phyloP scores from a whole-genome alignment of 2,888 invertebrate genomes.

The Tachina grossa region DNA sequence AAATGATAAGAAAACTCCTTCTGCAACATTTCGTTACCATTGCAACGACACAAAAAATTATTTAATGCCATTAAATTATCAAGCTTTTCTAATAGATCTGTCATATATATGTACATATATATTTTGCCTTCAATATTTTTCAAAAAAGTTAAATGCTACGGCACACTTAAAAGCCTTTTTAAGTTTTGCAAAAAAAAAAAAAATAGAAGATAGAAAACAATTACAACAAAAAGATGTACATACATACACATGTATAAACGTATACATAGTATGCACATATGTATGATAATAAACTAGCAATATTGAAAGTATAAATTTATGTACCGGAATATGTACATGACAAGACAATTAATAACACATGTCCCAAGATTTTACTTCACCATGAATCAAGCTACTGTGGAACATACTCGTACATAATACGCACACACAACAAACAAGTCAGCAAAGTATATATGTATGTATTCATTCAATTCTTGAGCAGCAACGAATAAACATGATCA shows the following conservation, averaged over 20 bases:
- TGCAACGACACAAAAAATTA: neutral
- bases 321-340: conserved; percentile 65
- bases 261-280: neutral
- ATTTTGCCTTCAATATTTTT: neutral
- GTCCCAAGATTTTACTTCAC: conserved; percentile 74
- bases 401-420: neutral
- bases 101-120: neutral
- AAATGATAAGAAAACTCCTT: neutral
- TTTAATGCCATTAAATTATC: conserved; percentile 5
- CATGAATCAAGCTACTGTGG: conserved; percentile 64
- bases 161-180: conserved; percentile 40
- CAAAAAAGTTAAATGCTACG: conserved; percentile 11
- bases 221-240: conserved; percentile 11
- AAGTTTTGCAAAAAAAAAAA: conserved; percentile 1
- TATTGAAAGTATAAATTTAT: conserved; percentile 52
- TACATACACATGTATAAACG: neutral
- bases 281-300: conserved; percentile 12
- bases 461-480: conserved; percentile 18
- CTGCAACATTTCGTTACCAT: neutral
- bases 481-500: conserved; percentile 16
- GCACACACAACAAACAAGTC: conserved; percentile 3
- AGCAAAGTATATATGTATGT: neutral
- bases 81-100: conserved; percentile 51
- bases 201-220: conserved; percentile 35
- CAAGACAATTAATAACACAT: conserved; percentile 81